phyloP scores from a whole-genome alignment of 2,888 invertebrate species.

The Acrocera orbiculus region DNA sequence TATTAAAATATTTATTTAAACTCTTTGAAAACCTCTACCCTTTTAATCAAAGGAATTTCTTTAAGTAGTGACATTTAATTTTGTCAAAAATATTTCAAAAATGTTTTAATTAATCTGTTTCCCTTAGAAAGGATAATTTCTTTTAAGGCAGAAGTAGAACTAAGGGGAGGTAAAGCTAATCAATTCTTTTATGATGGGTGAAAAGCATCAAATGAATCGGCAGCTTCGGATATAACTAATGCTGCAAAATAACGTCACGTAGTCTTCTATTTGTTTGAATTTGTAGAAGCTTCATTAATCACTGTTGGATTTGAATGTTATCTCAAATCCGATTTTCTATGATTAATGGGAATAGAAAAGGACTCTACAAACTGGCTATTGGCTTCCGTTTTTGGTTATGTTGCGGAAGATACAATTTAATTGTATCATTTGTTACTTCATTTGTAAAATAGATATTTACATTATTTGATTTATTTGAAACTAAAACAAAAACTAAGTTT shows the following conservation, averaged over 20 bases:
- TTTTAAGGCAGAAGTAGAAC: constrained; percentile 2
- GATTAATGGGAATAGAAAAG: constrained; percentile 7
- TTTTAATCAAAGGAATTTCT: constrained; percentile 7
- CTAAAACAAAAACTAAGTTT: no score
- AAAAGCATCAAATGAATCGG: constrained; percentile 2
- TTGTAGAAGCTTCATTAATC: constrained; percentile 6
- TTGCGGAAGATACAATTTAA: no score
- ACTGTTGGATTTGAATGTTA: constrained; percentile 7
- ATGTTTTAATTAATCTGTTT: constrained; percentile 7
- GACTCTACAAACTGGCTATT: no score
- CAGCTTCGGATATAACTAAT: no score
- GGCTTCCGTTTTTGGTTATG: no score
- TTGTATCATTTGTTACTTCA: no score
- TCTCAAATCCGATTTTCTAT: constrained; percentile 9
- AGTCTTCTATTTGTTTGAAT: constrained; percentile 6
- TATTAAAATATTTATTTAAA: no score
- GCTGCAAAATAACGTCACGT: constrained; percentile 6
- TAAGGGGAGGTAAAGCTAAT: constrained; percentile 1
- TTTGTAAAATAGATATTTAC: no score
- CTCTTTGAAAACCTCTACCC: no score
- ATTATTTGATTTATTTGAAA: no score
- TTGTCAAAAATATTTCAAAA: constrained; percentile 7
- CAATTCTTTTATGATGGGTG: constrained; percentile 3
- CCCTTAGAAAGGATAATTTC: constrained; percentile 3
- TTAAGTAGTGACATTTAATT: constrained; percentile 6